Evolutionary conservation across 1,140 invertebrate species (phyloP), one percentile per base, ranked within the genome.

Genomic region (Saxidomus purpurata): DNA sequence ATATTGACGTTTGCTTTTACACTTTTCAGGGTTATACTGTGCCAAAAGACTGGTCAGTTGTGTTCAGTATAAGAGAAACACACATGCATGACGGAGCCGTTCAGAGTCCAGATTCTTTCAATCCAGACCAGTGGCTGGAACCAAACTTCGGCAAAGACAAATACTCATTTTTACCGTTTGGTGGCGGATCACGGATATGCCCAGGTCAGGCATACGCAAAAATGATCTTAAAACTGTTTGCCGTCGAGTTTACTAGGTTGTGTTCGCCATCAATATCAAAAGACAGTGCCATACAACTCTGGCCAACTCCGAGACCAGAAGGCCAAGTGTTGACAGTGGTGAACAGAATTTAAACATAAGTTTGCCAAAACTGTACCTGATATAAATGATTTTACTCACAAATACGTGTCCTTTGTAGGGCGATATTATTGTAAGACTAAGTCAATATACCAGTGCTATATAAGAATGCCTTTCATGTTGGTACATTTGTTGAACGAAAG

Each of bases 141-240:
- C n/a, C n/a, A n/a, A 31, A 83, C 0, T 28, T 31, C 19, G 34
- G 47, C 49, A 59, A 91, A 22, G 71, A 83, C 15, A 59, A 84
- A 17, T 93, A 74, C 82, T 69, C 91, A 28, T 94, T 91, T 74
- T 80, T 94, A 19, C 94, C 94, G 3, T 95, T 93, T 82, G 94
- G 94, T 13, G 81, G 61, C 1, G 93, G 93, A 0, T 74, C 69
- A 0, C 80, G 93, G 6, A n/a, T 61, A 13, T 95, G 94, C 67
- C 71, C 93, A 15, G 94, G 94, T 0, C 77, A 91, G 40, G 86
- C 90, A 11, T 93, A 92, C 71, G 93, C 93, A 1, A 83, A 87
- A 40, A 59, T 93, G 69, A 77, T 91, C 15, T 79, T 93, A 79
- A 89, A 91, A 69, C 61, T 93, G 0, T 91, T 93, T 61, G 63